Evolutionary conservation across 2,113 vertebrate species (phyloP).

Genomic region (Spilogale gracilis): DNA sequence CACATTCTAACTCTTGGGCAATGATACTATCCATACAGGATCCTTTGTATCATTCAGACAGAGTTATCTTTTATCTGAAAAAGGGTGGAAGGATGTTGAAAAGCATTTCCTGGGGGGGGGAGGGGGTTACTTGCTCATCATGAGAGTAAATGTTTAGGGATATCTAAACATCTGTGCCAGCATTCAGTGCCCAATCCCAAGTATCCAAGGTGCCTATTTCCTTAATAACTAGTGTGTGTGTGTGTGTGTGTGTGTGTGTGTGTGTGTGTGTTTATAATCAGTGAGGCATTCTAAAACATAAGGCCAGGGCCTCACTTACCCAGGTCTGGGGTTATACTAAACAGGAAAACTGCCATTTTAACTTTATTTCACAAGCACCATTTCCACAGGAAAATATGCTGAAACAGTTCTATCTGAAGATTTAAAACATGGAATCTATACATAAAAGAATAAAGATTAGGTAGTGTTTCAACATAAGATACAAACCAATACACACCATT

Average conservation of each 20-base stretch:
- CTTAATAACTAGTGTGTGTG: neutral
- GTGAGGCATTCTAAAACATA: neutral
- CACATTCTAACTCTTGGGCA: neutral
- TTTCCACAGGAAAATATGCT: neutral
- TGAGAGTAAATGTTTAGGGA: neutral
- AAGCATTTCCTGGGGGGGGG: neutral
- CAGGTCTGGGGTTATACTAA: neutral
- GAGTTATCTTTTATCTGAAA: neutral
- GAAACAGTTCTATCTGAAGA: neutral
- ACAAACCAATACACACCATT: neutral
- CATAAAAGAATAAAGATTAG: neutral
- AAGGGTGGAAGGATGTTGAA: neutral
- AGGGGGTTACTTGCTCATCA: neutral
- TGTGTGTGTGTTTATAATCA: neutral
- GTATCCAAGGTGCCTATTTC: neutral
- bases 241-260: neutral
- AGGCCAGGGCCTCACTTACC: neutral
- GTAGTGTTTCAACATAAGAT: slow-evolving; percentile 12
- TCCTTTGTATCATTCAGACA: neutral
- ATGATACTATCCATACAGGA: neutral
- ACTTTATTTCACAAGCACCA: neutral
- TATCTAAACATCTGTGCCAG: neutral
- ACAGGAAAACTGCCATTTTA: neutral
- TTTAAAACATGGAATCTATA: neutral
- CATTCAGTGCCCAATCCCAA: too few species aligned